Evolutionary conservation across 1,140 invertebrate genomes (phyloP).

Genomic region (Diachasma alloeum): DNA sequence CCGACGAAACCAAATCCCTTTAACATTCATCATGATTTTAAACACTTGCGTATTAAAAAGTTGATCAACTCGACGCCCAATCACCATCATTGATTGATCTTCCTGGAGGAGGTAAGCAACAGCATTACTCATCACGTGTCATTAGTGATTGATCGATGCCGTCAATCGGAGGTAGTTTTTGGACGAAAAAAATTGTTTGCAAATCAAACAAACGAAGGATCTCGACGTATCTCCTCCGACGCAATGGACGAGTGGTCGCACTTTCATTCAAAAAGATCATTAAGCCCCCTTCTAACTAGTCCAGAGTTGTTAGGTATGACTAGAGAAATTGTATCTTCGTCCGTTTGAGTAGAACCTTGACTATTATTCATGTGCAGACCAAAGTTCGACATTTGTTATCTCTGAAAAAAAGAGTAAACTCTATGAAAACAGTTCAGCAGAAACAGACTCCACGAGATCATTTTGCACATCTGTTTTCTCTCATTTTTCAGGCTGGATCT

Average conservation of each 20-base stretch:
- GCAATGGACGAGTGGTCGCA: not conserved
- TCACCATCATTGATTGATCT: not conserved
- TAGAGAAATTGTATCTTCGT: not conserved
- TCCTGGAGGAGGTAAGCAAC: not conserved
- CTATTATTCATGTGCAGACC: not conserved
- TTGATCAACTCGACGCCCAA: not conserved
- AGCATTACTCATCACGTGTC: not conserved
- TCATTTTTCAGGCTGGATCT: not conserved
- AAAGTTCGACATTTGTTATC: not conserved
- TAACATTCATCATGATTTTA: not conserved
- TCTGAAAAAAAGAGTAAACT: not conserved
- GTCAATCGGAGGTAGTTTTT: not conserved
- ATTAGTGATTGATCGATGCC: not conserved
- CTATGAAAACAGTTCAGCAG: too few relatives aligned
- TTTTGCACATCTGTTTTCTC: not conserved
- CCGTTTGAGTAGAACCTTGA: not conserved
- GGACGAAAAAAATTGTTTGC: not conserved
- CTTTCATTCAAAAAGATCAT: not conserved
- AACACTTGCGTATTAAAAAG: not conserved
- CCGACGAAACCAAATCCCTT: not conserved
- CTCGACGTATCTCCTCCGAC: not conserved
- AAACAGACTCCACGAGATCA: not conserved
- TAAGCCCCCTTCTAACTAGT: not conserved
- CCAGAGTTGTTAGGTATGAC: not conserved
- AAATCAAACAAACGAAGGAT: not conserved